A percentile compares a stretch with the other conserved stretches of the same genome.
phyloP scores from a whole-genome alignment of 2,113 vertebrate species.

The Ictidomys tridecemlineatus region DNA sequence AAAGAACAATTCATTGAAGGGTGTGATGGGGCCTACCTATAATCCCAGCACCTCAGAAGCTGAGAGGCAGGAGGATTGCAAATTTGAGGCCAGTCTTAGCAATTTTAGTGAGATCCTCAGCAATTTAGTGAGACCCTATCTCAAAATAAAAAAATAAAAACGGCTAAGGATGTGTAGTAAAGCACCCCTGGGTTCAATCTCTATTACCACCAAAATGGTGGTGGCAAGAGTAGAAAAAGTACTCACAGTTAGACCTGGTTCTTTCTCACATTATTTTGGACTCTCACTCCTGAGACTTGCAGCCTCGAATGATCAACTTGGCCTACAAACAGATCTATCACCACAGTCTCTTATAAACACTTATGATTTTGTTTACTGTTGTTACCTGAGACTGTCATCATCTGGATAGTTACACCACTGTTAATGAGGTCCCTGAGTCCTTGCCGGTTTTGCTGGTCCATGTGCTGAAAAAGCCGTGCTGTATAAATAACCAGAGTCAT shows the following conservation, averaged over 20 bases:
- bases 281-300: background rate
- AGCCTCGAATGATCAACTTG: background rate
- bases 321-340: background rate
- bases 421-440: slow-evolving; percentile 74
- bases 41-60: background rate
- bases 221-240: background rate
- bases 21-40: background rate
- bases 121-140: background rate
- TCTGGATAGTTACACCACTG: slow-evolving; percentile 44
- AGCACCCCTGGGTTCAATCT: no score
- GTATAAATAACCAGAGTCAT: slow-evolving; percentile 79
- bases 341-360: background rate
- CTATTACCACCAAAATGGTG: background rate
- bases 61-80: background rate
- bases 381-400: slow-evolving; percentile 79
- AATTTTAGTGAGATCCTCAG: background rate
- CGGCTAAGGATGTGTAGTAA: background rate
- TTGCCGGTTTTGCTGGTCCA: background rate
- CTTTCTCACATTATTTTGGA: background rate
- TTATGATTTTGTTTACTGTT: background rate
- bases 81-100: background rate
- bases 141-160: background rate
- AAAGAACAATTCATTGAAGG: no score
- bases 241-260: background rate
- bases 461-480: slow-evolving; percentile 76